Evolutionary conservation across 2,888 invertebrate genomes (phyloP).

Genomic region (Callimorpha dominula): DNA sequence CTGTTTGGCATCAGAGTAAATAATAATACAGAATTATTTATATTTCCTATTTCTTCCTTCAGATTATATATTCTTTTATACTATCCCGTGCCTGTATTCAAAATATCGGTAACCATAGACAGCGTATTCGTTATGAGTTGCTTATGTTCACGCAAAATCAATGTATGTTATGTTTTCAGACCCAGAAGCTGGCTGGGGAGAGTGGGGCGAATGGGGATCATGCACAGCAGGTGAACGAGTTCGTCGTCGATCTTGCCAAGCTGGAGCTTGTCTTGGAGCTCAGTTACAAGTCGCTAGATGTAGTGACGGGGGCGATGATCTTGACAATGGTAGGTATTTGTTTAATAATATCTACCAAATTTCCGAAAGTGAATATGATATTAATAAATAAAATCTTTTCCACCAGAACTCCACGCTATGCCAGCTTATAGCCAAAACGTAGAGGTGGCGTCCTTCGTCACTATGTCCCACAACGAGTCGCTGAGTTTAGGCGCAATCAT

Average conservation of each 20-base stretch:
- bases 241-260: constrained; percentile 89
- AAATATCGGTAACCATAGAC: not conserved
- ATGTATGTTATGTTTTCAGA: constrained; percentile 49
- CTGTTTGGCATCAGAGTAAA: too few species aligned
- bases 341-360: too few species aligned
- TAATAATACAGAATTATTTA: too few species aligned
- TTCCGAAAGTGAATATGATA: too few species aligned
- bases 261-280: constrained; percentile 90
- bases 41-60: too few species aligned
- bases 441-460: constrained; percentile 82
- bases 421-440: constrained; percentile 80
- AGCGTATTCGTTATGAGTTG: not conserved
- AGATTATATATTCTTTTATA: too few species aligned
- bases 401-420: constrained; percentile 77
- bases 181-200: constrained; percentile 86
- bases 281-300: constrained; percentile 90
- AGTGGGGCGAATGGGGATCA: constrained; percentile 92
- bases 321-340: constrained; percentile 71
- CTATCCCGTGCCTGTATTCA: too few species aligned
- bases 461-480: constrained; percentile 61
- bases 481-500: constrained; percentile 72
- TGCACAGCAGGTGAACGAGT: constrained; percentile 90
- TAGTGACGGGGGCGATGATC: constrained; percentile 59
- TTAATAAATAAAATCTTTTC: constrained; percentile 6
- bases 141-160: not conserved